A percentile compares a stretch with the other conserved stretches of the same genome.
Conservation (phyloP, 2,113 vertebrate genomes). For the Otolemur garnettii region DNA sequence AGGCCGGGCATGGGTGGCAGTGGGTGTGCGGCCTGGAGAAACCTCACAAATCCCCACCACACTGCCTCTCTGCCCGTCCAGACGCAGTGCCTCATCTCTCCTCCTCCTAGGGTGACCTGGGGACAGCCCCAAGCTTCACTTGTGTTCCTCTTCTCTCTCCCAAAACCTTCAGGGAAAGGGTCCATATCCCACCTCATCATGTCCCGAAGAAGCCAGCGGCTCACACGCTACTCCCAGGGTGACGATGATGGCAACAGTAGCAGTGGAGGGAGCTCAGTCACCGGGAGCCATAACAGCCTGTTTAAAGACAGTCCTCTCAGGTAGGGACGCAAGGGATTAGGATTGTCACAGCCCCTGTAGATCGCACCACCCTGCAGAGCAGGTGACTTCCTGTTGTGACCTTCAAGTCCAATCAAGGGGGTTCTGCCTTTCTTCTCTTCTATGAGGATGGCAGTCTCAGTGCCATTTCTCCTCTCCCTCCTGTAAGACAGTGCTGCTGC, state of each 20-base stretch:
- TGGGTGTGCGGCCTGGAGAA: accelerated
- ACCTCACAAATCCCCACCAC: accelerated
- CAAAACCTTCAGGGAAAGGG: conserved; percentile 11
- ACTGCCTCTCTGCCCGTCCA: neutral
- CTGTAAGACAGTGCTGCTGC: neutral
- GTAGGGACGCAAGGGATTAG: neutral
- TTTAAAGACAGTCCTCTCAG: conserved; percentile 84
- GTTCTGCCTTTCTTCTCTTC: neutral
- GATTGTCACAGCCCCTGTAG: accelerated
- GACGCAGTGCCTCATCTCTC: no score
- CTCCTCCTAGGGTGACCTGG: neutral
- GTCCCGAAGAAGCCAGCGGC: conserved; percentile 91
- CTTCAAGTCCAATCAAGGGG: neutral
- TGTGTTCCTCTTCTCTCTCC: neutral
- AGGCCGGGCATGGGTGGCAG: neutral
- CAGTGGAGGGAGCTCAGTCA: conserved; percentile 81
- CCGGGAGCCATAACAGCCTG: conserved; percentile 78
- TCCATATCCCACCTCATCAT: conserved; percentile 61
- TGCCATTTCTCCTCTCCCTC: neutral
- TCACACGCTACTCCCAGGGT: conserved; percentile 89
- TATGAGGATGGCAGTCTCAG: neutral
- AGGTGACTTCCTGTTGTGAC: neutral
- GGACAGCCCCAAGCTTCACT: neutral
- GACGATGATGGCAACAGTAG: conserved; percentile 91
- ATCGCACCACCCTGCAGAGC: neutral